Base-by-base conservation (phyloP, 2,888 invertebrate genomes). In the Diachrysia chrysitis region DNA sequence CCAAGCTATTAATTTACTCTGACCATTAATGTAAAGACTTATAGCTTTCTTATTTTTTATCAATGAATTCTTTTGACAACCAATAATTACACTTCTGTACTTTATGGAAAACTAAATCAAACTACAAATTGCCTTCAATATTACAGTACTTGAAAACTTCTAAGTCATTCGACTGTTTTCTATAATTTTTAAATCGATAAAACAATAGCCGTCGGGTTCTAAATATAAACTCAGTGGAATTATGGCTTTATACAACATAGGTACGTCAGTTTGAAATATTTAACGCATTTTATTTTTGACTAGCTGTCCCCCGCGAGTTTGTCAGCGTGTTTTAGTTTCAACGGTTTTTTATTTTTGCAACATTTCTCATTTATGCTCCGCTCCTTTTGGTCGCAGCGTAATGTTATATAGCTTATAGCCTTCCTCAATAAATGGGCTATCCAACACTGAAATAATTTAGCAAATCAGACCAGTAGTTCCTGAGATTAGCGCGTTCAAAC, bases 161-260 rank as follows among this genome's bases (percentile, higher is more conserved):
- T 59, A 6, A 55, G 56, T 63, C 78, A 69, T 66, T 64, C 55
- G 57, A 59, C 56, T 25, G 23, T 37, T 10, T 73, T 78, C 46
- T 57, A 73, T 51, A 25, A 37, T 78, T 76, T 69, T 66, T 23
- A 64, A 78, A 76, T 76, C 64, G 74, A 76, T 76, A 46, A 32
- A 64, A 37, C 69, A 48, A n/a, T 32, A n/a, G 48, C 61, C 46
- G 14, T 7, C 14, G 23, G 23, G 32, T 0, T 29, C 69, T 69
- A 67, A 63, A 54, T 70, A 60, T 78, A 73, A 54, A 51, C 10
- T 57, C 37, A n/a, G 58, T 60, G 63, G 54, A 69, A 57, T 57
- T 14, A 73, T 73, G 59, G 64, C 73, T 76, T 76, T 69, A 78
- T 51, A 60, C 60, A 17, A 17, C 23, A 58, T 17, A 53, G 48